phyloP scores from a whole-genome alignment of 2,888 invertebrate genomes.

The Nezara viridula region DNA sequence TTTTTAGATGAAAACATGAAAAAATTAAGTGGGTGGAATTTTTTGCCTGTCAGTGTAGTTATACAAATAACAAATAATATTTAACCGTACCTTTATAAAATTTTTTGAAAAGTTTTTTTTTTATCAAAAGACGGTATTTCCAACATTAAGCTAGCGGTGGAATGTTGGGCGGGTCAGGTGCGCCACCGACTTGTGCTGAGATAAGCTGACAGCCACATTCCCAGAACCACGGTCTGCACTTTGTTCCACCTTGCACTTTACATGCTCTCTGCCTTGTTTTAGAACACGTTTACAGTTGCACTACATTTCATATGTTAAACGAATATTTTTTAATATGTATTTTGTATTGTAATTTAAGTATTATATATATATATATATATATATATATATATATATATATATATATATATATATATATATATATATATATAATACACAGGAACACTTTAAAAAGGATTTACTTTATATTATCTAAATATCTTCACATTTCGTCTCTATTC shows the following conservation, averaged over 20 bases:
- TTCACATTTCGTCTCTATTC: no score
- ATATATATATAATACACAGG: no score
- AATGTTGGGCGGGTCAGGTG: slow-evolving; percentile 36
- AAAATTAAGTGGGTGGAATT: no score
- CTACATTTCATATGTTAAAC: neutral
- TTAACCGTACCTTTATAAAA: neutral
- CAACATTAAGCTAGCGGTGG: neutral
- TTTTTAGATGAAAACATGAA: no score
- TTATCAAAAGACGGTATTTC: neutral
- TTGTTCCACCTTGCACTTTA: neutral
- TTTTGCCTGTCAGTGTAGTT: no score
- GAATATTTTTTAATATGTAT: neutral
- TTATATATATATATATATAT: no score
- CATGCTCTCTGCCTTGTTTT: neutral
- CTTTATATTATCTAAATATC: no score
- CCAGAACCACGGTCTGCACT: neutral
- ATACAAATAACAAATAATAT: neutral
- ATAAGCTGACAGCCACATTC: slow-evolving; percentile 33
- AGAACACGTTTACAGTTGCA: neutral
- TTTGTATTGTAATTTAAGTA: no score
- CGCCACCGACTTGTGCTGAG: neutral
- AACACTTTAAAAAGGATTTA: no score
- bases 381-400: no score
- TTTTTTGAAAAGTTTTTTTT: neutral
- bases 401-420: no score